A percentile compares a stretch with the other conserved stretches of the same genome.
Evolutionary conservation across 2,797 vertebrate genomes (phyloP).

Genomic region (Arnoldichthys spilopterus): DNA sequence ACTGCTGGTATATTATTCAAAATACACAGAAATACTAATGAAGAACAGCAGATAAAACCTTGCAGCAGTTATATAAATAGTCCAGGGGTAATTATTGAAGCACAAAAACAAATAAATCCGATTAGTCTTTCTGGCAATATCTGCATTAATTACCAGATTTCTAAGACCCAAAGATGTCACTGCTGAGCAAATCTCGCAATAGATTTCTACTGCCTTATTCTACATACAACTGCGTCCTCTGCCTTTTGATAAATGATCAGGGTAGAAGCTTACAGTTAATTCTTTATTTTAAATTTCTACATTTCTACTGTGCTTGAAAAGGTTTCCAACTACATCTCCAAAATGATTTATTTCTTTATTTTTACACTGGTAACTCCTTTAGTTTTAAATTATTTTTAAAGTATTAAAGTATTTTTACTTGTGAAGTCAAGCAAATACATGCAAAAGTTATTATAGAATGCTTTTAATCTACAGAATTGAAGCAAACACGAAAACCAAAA

Average conservation of each 20-base stretch:
- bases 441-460: too few species aligned
- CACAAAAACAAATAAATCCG: constrained; percentile 45
- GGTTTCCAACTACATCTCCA: too few species aligned
- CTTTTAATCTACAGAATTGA: too few species aligned
- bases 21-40: background rate
- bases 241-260: background rate
- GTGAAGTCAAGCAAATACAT: too few species aligned
- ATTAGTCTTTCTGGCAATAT: constrained; percentile 21
- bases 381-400: too few species aligned
- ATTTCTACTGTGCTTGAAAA: too few species aligned
- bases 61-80: background rate
- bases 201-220: background rate
- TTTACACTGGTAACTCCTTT: too few species aligned
- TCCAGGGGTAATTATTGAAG: constrained; percentile 37
- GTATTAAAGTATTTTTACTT: too few species aligned
- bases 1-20: background rate
- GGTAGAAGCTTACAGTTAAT: too few species aligned
- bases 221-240: background rate
- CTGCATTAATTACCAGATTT: constrained; percentile 33
- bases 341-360: too few species aligned
- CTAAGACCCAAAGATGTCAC: constrained; percentile 32
- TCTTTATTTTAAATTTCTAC: too few species aligned
- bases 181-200: constrained; percentile 24
- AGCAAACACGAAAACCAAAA: too few species aligned
- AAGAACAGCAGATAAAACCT: background rate